phyloP scores from a whole-genome alignment of 2,888 invertebrate genomes.

The Hololepta plana region DNA sequence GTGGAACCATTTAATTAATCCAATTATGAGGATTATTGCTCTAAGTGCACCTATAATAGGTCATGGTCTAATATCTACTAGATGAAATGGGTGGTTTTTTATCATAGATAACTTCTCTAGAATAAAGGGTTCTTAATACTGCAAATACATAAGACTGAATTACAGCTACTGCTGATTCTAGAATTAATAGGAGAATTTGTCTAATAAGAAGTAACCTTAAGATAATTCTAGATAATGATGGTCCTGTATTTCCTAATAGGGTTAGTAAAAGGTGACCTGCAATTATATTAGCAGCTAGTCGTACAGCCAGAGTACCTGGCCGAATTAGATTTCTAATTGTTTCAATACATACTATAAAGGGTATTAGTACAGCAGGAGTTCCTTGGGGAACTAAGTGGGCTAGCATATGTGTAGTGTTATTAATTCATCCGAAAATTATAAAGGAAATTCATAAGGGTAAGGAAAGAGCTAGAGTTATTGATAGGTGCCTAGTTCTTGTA shows the following conservation, averaged over 20 bases:
- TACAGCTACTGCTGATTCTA: constrained; percentile 41
- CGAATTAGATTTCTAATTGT: constrained; percentile 54
- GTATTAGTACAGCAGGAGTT: constrained; percentile 42
- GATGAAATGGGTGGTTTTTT: constrained; percentile 42
- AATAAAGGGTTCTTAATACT: constrained; percentile 44
- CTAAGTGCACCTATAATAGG: constrained; percentile 40
- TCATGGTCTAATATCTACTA: constrained; percentile 46
- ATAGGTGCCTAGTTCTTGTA: constrained; percentile 46
- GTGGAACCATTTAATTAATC: constrained; percentile 44
- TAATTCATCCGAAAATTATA: constrained; percentile 46
- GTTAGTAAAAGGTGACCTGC: constrained; percentile 52
- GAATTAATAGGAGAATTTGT: constrained; percentile 33
- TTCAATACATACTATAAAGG: constrained; percentile 60
- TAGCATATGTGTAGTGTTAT: constrained; percentile 43
- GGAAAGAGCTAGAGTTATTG: constrained; percentile 37
- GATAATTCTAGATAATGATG: constrained; percentile 12
- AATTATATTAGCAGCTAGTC: constrained; percentile 60
- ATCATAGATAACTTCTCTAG: constrained; percentile 46
- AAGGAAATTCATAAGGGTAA: constrained; percentile 44
- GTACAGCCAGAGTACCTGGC: constrained; percentile 48
- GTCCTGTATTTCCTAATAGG: constrained; percentile 32
- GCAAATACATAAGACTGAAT: constrained; percentile 52
- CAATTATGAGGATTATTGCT: constrained; percentile 35
- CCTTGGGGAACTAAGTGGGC: constrained; percentile 50
- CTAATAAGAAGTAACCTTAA: constrained; percentile 17